Evolutionary conservation across 2,797 vertebrate genomes (phyloP).

Genomic region (Coracias cyanogaster): DNA sequence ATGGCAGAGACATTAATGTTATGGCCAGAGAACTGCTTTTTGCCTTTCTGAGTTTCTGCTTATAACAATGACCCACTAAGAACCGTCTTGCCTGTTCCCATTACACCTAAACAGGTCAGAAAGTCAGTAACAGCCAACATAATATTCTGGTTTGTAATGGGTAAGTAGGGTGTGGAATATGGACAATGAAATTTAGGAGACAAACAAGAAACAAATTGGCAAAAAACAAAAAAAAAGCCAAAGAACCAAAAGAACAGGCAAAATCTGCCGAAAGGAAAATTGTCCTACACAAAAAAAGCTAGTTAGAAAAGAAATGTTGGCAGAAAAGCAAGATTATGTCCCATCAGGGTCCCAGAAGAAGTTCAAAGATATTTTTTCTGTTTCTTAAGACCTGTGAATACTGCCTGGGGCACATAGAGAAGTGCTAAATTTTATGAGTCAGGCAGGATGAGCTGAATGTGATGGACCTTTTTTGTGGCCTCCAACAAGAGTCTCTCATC

Average conservation of each 20-base stretch:
- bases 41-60: background rate
- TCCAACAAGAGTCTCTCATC: background rate
- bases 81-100: fast-evolving
- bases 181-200: background rate
- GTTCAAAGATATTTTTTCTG: background rate
- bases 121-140: background rate
- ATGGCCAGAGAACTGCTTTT: background rate
- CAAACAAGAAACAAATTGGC: background rate
- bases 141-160: background rate
- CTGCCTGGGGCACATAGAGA: background rate
- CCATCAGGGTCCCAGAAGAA: background rate
- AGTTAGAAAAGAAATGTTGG: background rate
- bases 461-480: background rate
- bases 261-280: background rate
- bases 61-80: background rate
- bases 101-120: background rate
- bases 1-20: background rate
- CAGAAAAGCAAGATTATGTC: background rate
- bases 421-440: background rate
- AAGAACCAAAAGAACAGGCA: background rate
- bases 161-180: background rate
- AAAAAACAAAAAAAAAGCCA: background rate
- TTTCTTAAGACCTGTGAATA: background rate
- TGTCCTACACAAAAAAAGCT: background rate
- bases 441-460: background rate